Evolutionary conservation across 1,140 invertebrate species (phyloP).

Genomic region (Teleopsis dalmanni): DNA sequence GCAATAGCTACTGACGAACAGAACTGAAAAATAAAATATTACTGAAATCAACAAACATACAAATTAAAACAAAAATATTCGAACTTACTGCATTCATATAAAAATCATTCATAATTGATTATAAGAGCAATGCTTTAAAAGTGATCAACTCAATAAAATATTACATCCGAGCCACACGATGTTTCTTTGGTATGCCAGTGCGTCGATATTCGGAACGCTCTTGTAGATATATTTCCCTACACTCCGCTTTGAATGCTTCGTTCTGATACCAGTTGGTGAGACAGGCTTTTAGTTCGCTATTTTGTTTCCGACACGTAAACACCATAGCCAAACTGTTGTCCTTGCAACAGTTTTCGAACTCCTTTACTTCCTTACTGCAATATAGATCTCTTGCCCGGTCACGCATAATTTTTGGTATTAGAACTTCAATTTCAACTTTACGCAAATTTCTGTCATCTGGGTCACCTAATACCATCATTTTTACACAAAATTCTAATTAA

Average conservation of each 20-base stretch:
- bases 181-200: constrained; percentile 64
- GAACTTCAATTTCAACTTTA: constrained; percentile 74
- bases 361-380: constrained; percentile 62
- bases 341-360: constrained; percentile 71
- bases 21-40: neutral
- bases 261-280: constrained; percentile 67
- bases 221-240: constrained; percentile 69
- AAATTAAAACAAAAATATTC: too few species aligned
- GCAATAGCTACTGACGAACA: too few species aligned
- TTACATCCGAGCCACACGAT: constrained; percentile 40
- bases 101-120: too few species aligned
- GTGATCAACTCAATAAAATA: constrained; percentile 33
- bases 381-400: constrained; percentile 69
- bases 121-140: too few species aligned
- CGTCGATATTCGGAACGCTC: constrained; percentile 72
- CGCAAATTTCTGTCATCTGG: constrained; percentile 71
- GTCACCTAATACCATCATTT: constrained; percentile 66
- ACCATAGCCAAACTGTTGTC: constrained; percentile 60
- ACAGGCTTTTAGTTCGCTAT: constrained; percentile 60
- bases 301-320: constrained; percentile 65
- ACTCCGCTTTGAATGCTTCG: constrained; percentile 63
- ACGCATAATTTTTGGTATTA: constrained; percentile 79
- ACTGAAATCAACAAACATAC: too few species aligned
- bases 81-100: too few species aligned
- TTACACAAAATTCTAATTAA: neutral